Conservation (phyloP, 2,113 vertebrate genomes). For the Hassar affinis region DNA sequence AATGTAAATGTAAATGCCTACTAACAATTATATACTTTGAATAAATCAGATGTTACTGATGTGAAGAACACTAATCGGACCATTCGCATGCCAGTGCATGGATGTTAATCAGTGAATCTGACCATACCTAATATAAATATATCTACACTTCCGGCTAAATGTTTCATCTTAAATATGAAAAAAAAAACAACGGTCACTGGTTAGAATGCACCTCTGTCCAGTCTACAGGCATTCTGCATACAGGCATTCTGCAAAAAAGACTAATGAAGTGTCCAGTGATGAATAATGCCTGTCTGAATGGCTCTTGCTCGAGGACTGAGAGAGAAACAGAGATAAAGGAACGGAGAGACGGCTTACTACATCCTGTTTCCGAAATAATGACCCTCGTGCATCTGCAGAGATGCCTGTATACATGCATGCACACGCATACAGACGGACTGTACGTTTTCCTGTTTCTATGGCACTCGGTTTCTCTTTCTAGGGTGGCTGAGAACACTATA, state of each 20-base stretch:
- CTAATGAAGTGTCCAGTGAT: constrained; percentile 1
- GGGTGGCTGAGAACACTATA: neutral
- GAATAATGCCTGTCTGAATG: neutral
- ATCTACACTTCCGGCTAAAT: neutral
- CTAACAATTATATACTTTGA: too few species aligned
- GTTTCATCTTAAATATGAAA: neutral
- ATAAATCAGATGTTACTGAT: too few species aligned
- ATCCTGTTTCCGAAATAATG: constrained; percentile 11
- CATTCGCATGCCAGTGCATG: too few species aligned
- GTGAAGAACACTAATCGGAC: too few species aligned
- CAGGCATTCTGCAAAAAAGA: neutral
- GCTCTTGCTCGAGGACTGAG: neutral
- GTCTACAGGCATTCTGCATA: neutral
- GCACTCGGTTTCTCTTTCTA: neutral
- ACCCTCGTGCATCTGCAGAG: neutral
- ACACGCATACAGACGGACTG: neutral
- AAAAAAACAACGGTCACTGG: neutral
- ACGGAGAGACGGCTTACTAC: neutral
- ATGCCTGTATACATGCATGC: neutral
- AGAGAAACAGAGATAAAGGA: neutral
- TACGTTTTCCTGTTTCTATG: neutral
- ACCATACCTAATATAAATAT: too few species aligned
- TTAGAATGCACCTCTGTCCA: neutral
- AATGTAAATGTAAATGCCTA: too few species aligned
- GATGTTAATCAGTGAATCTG: too few species aligned